These are phyloP conservation scores for Zaprionus tsacasi DNA, from an alignment of 1,140 invertebrate species.

Conservation along the genomic window DNA sequence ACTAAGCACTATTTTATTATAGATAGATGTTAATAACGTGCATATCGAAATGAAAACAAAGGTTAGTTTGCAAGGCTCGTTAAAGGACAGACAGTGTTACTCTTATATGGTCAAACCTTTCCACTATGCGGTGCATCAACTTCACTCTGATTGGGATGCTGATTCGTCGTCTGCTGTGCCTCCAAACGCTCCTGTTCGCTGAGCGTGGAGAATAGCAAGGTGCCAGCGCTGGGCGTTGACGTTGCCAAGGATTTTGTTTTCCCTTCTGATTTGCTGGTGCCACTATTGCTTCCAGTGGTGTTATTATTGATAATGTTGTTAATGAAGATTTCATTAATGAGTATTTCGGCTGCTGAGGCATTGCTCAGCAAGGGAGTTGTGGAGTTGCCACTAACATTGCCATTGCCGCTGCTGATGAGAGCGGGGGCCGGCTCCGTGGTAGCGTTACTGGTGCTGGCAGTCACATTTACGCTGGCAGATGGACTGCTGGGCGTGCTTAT, in stretches of 20 bases:
- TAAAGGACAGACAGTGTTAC: slow-evolving; percentile 56
- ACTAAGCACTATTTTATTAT: background rate
- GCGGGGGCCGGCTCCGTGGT: slow-evolving; percentile 17
- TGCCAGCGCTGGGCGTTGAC: slow-evolving; percentile 84
- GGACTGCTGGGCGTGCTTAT: slow-evolving; percentile 61
- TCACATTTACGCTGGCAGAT: slow-evolving; percentile 36
- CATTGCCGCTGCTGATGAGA: background rate
- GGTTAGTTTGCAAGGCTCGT: slow-evolving; percentile 58
- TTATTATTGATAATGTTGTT: slow-evolving; percentile 83
- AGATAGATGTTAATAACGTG: slow-evolving; percentile 60
- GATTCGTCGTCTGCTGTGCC: slow-evolving; percentile 76
- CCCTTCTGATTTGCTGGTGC: slow-evolving; percentile 31
- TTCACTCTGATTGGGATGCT: slow-evolving; percentile 53
- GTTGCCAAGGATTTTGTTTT: slow-evolving; percentile 67
- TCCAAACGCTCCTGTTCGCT: slow-evolving; percentile 86
- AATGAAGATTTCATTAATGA: slow-evolving; percentile 84
- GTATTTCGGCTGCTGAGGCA: slow-evolving; percentile 79
- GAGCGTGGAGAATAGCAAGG: slow-evolving; percentile 86
- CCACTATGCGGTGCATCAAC: slow-evolving; percentile 66
- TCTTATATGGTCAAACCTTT: slow-evolving; percentile 65
- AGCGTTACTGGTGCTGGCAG: slow-evolving; percentile 30
- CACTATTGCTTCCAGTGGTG: slow-evolving; percentile 39
- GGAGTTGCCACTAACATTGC: slow-evolving; percentile 13
- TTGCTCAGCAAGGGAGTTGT: slow-evolving; percentile 62
- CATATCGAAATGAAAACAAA: slow-evolving; percentile 58